Evolutionary conservation across 1,140 invertebrate genomes (phyloP), one percentile per base, ranked within the genome.

Genomic region (Bombus haemorrhoidalis): DNA sequence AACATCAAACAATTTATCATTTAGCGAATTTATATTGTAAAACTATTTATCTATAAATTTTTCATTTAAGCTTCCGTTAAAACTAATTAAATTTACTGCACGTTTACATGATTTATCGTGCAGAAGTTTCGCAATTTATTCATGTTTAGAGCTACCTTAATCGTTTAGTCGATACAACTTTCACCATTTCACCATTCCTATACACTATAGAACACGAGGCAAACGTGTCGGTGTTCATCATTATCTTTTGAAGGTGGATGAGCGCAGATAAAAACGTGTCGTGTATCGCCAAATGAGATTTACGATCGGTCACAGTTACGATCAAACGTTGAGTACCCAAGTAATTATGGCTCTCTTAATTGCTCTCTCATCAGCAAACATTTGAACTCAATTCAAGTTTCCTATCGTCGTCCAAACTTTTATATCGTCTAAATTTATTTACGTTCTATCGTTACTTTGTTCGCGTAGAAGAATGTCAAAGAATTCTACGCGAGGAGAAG

Each of bases 231-330:
- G 59, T 71, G 53, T 77, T 13, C 25, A 5, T 66, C 77, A 81
- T 41, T 62, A 62, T 68, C 41, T 22, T 62, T 25, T 3, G 43
- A 3, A 18, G 47, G 57, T 25, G 37, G 32, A 85, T 89, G 77
- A 72, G 32, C 37, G 25, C 32, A 10, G 59, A 64, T 71, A 83
- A 82, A 81, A 87, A 80, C 66, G 72, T 86, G 57, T 66, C 77
- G 28, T 3, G 12, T 47, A 43, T 34, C 43, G 53, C 66, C 9
- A 74, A 59, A 72, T 12, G 34, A 83, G 73, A 62, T 83, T 86
- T 86, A 59, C n/a, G 28, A 57, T 22, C 25, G 39, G 47, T 75
- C 76, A 10, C 25, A 22, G 47, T 75, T 71, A 13, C 25, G 74
- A 69, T 71, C 41, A 47, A 68, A 83, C 12, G 47, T 47, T 47